These are phyloP conservation scores for Drosophila neocordata DNA, from an alignment of 1,140 invertebrate species.

Conservation along the genomic window DNA sequence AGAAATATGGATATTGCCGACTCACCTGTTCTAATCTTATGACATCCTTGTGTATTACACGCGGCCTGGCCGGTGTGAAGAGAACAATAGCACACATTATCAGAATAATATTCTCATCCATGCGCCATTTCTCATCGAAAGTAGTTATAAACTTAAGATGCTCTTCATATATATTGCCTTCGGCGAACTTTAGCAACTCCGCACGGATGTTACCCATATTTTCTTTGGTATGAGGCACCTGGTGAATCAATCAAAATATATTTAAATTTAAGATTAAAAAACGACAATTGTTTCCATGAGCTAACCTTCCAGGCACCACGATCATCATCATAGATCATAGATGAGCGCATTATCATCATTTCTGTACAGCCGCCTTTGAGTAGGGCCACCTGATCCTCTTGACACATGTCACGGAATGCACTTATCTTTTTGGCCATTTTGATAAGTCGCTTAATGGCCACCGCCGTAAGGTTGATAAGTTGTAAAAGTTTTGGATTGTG, in stretches of 20 bases:
- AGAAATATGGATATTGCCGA: background rate
- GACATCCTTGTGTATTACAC: conserved; percentile 91
- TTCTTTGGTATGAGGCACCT: conserved; percentile 90
- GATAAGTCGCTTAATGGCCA: conserved; percentile 94
- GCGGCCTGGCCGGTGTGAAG: conserved; percentile 92
- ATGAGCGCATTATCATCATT: conserved; percentile 95
- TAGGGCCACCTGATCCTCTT: conserved; percentile 94
- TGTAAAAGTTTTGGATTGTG: conserved; percentile 90
- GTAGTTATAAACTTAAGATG: conserved; percentile 91
- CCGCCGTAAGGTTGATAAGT: conserved; percentile 94
- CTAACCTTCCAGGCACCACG: conserved; percentile 92
- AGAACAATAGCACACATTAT: conserved; percentile 95
- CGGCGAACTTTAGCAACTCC: conserved; percentile 93
- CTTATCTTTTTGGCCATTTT: conserved; percentile 96
- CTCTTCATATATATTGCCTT: conserved; percentile 93
- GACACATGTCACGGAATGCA: conserved; percentile 94
- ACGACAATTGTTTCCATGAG: background rate
- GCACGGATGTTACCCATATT: conserved; percentile 90
- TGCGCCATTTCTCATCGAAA: conserved; percentile 90
- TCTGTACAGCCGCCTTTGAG: conserved; percentile 90
- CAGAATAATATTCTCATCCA: conserved; percentile 94
- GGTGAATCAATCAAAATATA: too few relatives aligned
- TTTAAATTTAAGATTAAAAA: too few relatives aligned
- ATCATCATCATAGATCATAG: conserved; percentile 93
- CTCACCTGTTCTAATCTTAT: conserved; percentile 93